A percentile compares a stretch with the other conserved stretches of the same genome.
These are phyloP conservation scores for Tuta absoluta DNA, from an alignment of 2,888 invertebrate genomes.

Conservation along the genomic window DNA sequence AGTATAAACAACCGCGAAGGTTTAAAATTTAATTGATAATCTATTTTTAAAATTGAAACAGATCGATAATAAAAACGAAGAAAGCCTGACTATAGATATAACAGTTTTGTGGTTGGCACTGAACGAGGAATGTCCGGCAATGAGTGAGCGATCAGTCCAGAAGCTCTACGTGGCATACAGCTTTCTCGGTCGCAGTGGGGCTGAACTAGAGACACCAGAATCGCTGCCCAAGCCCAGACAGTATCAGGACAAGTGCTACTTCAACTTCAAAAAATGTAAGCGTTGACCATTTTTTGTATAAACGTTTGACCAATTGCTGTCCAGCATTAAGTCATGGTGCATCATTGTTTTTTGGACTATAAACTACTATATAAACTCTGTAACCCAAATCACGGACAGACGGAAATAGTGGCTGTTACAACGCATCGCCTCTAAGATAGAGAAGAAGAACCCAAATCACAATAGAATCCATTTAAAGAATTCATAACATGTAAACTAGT, in stretches of 20 bases:
- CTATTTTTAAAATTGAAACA: neutral
- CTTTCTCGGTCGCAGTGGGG: conserved; percentile 55
- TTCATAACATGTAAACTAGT: too few species aligned
- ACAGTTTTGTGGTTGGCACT: conserved; percentile 61
- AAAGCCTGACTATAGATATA: conserved; percentile 44
- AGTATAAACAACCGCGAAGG: too few species aligned
- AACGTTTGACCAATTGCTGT: too few species aligned
- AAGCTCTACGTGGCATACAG: conserved; percentile 57
- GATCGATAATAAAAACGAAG: neutral
- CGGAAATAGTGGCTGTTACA: neutral
- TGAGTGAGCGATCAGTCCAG: conserved; percentile 48
- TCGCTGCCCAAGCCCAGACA: conserved; percentile 60
- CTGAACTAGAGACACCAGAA: conserved; percentile 58
- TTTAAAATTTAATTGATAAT: neutral
- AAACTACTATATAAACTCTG: too few species aligned
- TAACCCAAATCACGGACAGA: too few species aligned
- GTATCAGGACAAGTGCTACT: conserved; percentile 57
- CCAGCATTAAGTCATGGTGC: too few species aligned
- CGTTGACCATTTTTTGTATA: neutral
- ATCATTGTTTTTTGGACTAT: too few species aligned
- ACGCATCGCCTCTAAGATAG: too few species aligned
- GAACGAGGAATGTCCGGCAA: conserved; percentile 60
- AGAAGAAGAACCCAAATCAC: too few species aligned
- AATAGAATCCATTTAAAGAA: too few species aligned
- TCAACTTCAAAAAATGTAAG: conserved; percentile 59